These are phyloP conservation scores for Pocillopora verrucosa DNA, from an alignment of 64 coral and sea anemone species.

Conservation along the genomic window DNA sequence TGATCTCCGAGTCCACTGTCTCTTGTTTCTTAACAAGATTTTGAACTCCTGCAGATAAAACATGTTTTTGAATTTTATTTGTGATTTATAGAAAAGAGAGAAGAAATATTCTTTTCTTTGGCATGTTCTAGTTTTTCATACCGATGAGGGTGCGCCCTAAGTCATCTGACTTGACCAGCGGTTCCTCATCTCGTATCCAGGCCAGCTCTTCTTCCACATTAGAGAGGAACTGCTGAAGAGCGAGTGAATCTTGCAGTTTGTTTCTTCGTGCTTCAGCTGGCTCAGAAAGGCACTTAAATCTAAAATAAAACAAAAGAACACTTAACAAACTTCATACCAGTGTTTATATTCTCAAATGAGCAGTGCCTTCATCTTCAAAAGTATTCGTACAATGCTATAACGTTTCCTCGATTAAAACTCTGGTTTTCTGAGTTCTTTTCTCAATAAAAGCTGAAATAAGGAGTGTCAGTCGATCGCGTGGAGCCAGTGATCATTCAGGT, in stretches of 20 bases:
- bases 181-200: constrained; percentile 95
- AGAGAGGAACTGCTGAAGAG: constrained; percentile 69
- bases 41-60: constrained; percentile 59
- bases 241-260: constrained; percentile 67
- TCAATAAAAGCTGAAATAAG: no score
- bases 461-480: no score
- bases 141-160: constrained; percentile 73
- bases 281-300: constrained; percentile 70
- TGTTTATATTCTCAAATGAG: background rate
- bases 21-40: constrained; percentile 94
- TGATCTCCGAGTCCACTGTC: constrained; percentile 74
- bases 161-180: constrained; percentile 76
- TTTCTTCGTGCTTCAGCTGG: constrained; percentile 61
- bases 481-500: no score
- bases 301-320: background rate
- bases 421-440: no score
- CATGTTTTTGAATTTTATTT: background rate
- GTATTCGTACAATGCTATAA: no score
- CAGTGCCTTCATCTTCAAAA: no score
- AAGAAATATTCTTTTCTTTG: background rate
- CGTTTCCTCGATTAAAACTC: no score
- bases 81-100: background rate
- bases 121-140: constrained; percentile 3
- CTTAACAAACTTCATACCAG: background rate
- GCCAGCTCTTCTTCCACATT: constrained; percentile 84